Evolutionary conservation across 2,797 vertebrate species (phyloP), one percentile per base, ranked within the genome.

Genomic region (Ciconia nigra): DNA sequence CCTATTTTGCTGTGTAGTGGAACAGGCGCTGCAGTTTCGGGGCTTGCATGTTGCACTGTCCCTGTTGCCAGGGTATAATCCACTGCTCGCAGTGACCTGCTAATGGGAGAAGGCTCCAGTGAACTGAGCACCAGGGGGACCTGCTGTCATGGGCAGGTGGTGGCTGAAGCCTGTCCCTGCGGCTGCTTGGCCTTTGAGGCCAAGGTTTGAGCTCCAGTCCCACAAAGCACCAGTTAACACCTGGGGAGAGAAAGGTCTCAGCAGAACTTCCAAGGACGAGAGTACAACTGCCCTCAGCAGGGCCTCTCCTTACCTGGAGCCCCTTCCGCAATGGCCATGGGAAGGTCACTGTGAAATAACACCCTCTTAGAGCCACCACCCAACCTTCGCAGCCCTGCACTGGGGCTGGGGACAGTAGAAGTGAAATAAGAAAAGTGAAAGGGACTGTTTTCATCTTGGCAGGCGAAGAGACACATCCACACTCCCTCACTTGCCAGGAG

Each of bases 1-100:
- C 96, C 96, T 97, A 95, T 94, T 97, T 97, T 80, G 92, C 82
- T 86, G 82, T 54, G 85, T 79, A 80, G 87, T 28, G 55, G 92
- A 96, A 96, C 88, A 82, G 89, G 90, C 72, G 0, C 73, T 89
- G 89, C 80, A 37, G 81, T 93, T 94, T 95, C 1, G 7, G 84
- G 87, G 78, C 58, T 91, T 58, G 78, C 51, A 52, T 85, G 65
- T 67, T 66, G 83, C 67, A 21, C 35, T 73, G 70, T 79, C 73
- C 81, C 70, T 89, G 86, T 92, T 92, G 69, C 72, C 84, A 80
- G 89, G 89, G 61, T 83, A 22, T 63, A 61, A 89, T 81, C 81
- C 63, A 13, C 74, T 54, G 83, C 77, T 89, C 6, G 4, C 59
- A 26, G 83, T 33, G 80, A 73, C 49, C 86, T 46, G 82, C 80